Percentiles rank a stretch among this genome's conserved stretches.
Conservation (phyloP, 2,797 vertebrate genomes). For the Anniella stebbinsi region DNA sequence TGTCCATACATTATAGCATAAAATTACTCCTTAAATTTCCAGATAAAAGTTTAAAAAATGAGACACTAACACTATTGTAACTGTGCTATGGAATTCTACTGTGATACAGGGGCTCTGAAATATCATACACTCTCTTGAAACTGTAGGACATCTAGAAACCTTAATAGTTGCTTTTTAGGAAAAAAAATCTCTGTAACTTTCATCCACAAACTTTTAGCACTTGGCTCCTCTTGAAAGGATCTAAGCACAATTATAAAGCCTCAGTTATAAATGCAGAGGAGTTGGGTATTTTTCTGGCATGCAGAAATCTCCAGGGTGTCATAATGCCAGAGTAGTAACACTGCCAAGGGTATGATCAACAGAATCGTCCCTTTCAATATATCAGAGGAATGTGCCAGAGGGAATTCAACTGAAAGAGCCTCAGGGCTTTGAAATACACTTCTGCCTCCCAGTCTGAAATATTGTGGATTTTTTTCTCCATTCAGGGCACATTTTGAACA, state of each 20-base stretch:
- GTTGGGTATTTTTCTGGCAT: slow-evolving; percentile 33
- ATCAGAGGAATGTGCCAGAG: slow-evolving; percentile 29
- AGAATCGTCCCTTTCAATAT: accelerated
- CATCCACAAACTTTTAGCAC: slow-evolving; percentile 20
- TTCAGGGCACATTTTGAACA: slow-evolving; percentile 21
- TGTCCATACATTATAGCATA: background rate
- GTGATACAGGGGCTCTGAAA: background rate
- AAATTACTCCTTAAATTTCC: background rate
- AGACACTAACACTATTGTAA: background rate
- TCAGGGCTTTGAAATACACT: slow-evolving; percentile 23
- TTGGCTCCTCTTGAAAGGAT: slow-evolving; percentile 18
- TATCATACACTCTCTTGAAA: slow-evolving; percentile 2
- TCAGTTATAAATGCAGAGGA: slow-evolving; percentile 15
- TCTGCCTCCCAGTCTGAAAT: slow-evolving; percentile 17
- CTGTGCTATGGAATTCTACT: background rate
- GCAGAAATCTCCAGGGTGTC: slow-evolving; percentile 22
- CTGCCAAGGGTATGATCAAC: background rate
- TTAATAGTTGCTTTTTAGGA: slow-evolving; percentile 13
- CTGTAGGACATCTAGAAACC: background rate
- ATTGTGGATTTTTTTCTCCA: background rate
- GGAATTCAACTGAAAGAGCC: slow-evolving; percentile 36
- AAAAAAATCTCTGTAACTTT: slow-evolving; percentile 34
- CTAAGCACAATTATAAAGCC: background rate
- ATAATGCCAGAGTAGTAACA: background rate
- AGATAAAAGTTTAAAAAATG: background rate